These are phyloP conservation scores for Mactromeris polynyma DNA, from an alignment of 2,888 invertebrate genomes.

Conservation along the genomic window DNA sequence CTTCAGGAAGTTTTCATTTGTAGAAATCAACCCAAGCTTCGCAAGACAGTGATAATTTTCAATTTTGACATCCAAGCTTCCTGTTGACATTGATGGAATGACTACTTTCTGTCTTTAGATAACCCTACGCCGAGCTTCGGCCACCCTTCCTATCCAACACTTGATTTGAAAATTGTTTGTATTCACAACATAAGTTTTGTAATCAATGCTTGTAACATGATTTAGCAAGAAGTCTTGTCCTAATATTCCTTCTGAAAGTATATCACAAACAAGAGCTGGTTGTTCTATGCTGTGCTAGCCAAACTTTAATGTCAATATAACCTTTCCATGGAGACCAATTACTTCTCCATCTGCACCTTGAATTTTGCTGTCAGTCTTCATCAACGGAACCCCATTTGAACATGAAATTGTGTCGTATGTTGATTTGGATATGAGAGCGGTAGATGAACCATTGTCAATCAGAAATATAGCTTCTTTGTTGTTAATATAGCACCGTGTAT, in stretches of 20 bases:
- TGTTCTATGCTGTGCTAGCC: neutral
- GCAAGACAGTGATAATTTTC: conserved; percentile 12
- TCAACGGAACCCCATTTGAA: neutral
- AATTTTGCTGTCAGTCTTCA: conserved; percentile 15
- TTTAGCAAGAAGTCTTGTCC: conserved; percentile 55
- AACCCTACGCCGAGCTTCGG: conserved; percentile 28
- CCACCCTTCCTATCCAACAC: conserved; percentile 40
- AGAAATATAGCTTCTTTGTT: conserved; percentile 6
- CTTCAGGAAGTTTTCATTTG: too few species aligned
- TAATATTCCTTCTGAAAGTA: conserved; percentile 47
- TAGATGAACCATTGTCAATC: conserved; percentile 50
- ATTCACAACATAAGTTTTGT: conserved; percentile 25
- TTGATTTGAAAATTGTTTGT: conserved; percentile 25
- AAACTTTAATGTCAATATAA: conserved; percentile 8
- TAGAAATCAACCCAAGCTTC: too few species aligned
- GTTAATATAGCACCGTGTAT: conserved; percentile 30
- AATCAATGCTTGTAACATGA: conserved; percentile 37
- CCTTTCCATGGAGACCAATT: conserved; percentile 36
- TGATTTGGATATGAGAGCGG: conserved; percentile 30
- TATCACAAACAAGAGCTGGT: conserved; percentile 45
- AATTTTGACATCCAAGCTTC: neutral
- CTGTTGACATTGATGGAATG: conserved; percentile 26
- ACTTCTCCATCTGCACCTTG: conserved; percentile 41
- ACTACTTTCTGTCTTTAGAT: conserved; percentile 15
- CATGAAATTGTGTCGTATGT: conserved; percentile 21